These are phyloP conservation scores for Sciaenops ocellatus DNA, from an alignment of 2,797 vertebrate genomes.

Conservation along the genomic window DNA sequence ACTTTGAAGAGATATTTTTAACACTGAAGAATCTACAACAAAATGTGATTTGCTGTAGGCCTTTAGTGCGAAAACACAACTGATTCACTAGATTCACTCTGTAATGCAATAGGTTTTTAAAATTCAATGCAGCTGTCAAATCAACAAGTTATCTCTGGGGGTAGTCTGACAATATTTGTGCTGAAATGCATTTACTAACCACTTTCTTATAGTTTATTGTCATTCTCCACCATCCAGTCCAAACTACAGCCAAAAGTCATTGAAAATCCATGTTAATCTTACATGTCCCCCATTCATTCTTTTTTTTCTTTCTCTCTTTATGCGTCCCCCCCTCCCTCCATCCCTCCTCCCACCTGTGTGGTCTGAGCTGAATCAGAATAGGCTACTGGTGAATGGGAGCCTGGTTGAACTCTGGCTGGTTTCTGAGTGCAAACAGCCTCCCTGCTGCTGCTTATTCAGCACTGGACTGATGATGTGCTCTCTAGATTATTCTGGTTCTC, in stretches of 20 bases:
- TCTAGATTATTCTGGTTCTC: conserved; percentile 52
- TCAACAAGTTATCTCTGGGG: no score
- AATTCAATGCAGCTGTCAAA: background rate
- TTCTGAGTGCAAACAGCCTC: conserved; percentile 37
- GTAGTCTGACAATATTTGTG: background rate
- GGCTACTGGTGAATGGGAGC: conserved; percentile 44
- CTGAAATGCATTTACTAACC: background rate
- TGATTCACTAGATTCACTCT: background rate
- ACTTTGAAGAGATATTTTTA: background rate
- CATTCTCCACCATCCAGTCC: background rate
- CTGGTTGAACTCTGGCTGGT: conserved; percentile 48
- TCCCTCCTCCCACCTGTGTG: conserved; percentile 37
- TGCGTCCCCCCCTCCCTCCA: background rate
- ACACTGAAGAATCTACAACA: background rate
- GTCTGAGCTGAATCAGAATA: conserved; percentile 57
- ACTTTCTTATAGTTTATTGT: background rate
- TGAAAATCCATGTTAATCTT: conserved; percentile 8
- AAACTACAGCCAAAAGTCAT: background rate
- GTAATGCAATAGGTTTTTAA: background rate
- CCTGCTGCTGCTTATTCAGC: conserved; percentile 64
- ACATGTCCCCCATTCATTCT: conserved; percentile 3
- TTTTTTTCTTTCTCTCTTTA: background rate
- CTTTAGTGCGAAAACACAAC: background rate
- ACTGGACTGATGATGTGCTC: conserved; percentile 39
- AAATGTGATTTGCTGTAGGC: background rate